Evolutionary conservation across 2,113 vertebrate species (phyloP).

Genomic region (Camelus dromedarius): DNA sequence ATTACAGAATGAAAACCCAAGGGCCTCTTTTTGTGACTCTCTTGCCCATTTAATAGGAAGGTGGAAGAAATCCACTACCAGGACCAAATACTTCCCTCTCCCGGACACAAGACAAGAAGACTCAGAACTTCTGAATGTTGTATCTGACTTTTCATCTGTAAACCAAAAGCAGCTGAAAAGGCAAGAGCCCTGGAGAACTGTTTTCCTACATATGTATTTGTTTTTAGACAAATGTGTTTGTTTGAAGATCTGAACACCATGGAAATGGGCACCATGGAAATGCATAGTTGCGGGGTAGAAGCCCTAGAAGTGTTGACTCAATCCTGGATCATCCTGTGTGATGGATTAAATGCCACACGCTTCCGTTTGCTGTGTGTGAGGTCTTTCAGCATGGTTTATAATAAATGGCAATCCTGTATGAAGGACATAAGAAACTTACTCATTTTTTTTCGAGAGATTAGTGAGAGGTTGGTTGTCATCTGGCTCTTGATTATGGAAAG

Average conservation of each 20-base stretch:
- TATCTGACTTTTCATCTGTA: constrained; percentile 60
- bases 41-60: not conserved
- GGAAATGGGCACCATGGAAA: constrained; percentile 68
- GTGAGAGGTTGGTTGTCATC: constrained; percentile 52
- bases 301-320: constrained; percentile 60
- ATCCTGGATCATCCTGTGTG: constrained; percentile 65
- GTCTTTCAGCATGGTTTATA: constrained; percentile 52
- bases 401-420: constrained; percentile 27
- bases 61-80: not conserved
- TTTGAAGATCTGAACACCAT: constrained; percentile 68
- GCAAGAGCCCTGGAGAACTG: constrained; percentile 11
- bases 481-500: constrained; percentile 27
- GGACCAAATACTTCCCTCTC: not conserved
- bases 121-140: constrained; percentile 21
- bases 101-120: not conserved
- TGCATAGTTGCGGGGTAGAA: constrained; percentile 42
- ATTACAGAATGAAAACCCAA: not conserved
- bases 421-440: constrained; percentile 45
- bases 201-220: constrained; percentile 71
- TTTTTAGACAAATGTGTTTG: constrained; percentile 75
- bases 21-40: not conserved
- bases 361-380: constrained; percentile 56
- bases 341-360: constrained; percentile 64
- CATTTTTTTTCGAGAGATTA: constrained; percentile 24
- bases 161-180: constrained; percentile 58